Percentiles rank a stretch among this genome's conserved stretches.
phyloP scores from a whole-genome alignment of 2,113 vertebrate genomes.

The Etia nguti region DNA sequence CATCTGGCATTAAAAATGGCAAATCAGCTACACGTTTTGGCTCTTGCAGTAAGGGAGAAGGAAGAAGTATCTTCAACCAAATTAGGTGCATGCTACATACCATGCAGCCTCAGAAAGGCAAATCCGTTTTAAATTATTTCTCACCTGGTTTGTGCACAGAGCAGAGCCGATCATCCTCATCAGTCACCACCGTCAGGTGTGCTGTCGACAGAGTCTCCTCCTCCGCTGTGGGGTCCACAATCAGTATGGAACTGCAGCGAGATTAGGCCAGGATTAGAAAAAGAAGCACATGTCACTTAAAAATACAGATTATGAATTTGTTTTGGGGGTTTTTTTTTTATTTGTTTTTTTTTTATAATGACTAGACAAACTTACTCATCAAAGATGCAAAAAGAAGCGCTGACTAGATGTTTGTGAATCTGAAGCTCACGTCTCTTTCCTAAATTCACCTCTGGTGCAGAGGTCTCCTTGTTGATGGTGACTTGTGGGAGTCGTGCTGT shows the following conservation, averaged over 20 bases:
- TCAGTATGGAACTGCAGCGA: conserved; percentile 77
- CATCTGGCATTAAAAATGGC: background rate
- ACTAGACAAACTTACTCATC: conserved; percentile 81
- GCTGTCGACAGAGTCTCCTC: conserved; percentile 86
- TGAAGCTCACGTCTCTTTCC: conserved; percentile 78
- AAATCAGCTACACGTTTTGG: background rate
- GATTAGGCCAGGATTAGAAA: background rate
- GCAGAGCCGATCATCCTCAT: conserved; percentile 84
- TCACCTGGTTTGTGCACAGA: conserved; percentile 91
- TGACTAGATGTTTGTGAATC: conserved; percentile 81
- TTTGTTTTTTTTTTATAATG: background rate
- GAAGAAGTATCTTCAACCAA: background rate
- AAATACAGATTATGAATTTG: background rate
- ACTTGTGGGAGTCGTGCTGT: conserved; percentile 85
- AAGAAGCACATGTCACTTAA: background rate
- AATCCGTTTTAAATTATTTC: background rate
- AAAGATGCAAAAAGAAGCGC: conserved; percentile 88
- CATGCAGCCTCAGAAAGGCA: background rate
- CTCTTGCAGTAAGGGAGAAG: background rate
- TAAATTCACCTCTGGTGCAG: conserved; percentile 80
- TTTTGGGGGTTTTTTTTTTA: background rate
- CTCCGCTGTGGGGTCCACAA: conserved; percentile 89
- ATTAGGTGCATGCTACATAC: background rate
- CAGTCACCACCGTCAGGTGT: conserved; percentile 83
- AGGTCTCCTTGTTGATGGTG: conserved; percentile 83